Evolutionary conservation across 2,797 vertebrate species (phyloP).

Genomic region (Saxicola maurus): DNA sequence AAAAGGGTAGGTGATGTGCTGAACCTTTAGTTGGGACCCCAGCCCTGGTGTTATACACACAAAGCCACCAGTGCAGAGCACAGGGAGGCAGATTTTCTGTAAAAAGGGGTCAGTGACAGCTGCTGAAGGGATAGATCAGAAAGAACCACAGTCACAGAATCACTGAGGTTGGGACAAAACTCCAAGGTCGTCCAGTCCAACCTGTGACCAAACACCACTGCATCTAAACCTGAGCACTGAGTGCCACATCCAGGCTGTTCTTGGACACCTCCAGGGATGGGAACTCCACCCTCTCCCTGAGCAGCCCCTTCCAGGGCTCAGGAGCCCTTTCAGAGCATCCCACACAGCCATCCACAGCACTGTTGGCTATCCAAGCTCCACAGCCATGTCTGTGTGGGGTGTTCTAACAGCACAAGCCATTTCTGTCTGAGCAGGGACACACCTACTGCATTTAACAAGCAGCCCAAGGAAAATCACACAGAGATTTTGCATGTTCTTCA

Average conservation of each 20-base stretch:
- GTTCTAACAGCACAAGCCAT: background rate
- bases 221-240: fast-evolving
- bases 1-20: background rate
- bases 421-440: background rate
- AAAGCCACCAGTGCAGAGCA: fast-evolving
- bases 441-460: background rate
- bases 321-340: background rate
- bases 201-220: no score
- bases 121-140: background rate
- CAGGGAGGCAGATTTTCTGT: background rate
- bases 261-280: background rate
- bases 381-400: background rate
- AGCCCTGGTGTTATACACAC: fast-evolving
- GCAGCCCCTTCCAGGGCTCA: background rate
- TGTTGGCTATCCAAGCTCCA: background rate
- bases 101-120: background rate
- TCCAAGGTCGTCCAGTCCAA: background rate
- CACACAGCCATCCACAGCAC: fast-evolving
- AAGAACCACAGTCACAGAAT: background rate
- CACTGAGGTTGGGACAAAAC: background rate
- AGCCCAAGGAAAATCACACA: background rate
- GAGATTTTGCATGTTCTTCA: background rate
- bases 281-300: background rate
- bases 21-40: background rate
- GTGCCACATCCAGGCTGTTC: fast-evolving